phyloP scores from a whole-genome alignment of 2,113 vertebrate genomes.

The Cervus canadensis region DNA sequence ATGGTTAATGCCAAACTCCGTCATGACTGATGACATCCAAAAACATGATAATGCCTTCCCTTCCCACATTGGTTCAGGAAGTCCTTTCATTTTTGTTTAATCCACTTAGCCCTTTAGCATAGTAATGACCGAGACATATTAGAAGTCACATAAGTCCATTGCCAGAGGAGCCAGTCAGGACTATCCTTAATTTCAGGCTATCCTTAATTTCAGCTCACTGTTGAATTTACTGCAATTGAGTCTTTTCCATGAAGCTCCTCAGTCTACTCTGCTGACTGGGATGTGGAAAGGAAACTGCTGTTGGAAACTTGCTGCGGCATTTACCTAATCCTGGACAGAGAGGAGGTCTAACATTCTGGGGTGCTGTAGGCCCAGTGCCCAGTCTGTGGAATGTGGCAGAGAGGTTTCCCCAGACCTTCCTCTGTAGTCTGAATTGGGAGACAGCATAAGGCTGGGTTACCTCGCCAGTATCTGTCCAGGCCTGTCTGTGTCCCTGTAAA shows the following conservation, averaged over 20 bases:
- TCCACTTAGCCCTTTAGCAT: neutral
- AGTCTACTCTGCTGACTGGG: neutral
- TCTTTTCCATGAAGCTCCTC: neutral
- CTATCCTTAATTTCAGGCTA: neutral
- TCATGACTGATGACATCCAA: neutral
- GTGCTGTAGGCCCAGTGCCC: neutral
- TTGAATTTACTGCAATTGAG: neutral
- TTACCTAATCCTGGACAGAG: neutral
- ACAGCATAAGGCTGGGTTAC: neutral
- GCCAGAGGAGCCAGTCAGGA: neutral
- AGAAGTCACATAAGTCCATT: neutral
- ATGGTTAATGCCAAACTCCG: constrained; percentile 43
- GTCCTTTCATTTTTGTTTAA: constrained; percentile 10
- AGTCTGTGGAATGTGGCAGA: neutral
- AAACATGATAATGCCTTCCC: neutral
- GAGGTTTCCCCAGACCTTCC: neutral
- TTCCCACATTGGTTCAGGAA: neutral
- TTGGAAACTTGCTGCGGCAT: neutral
- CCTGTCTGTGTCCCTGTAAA: neutral
- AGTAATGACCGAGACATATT: neutral
- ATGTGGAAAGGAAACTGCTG: neutral
- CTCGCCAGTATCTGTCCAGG: neutral
- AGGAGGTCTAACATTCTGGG: neutral
- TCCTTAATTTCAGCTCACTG: neutral
- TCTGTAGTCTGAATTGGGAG: neutral